Evolutionary conservation across 2,888 invertebrate genomes (phyloP), one percentile per base, ranked within the genome.

Genomic region (Marronus borbonicus): DNA sequence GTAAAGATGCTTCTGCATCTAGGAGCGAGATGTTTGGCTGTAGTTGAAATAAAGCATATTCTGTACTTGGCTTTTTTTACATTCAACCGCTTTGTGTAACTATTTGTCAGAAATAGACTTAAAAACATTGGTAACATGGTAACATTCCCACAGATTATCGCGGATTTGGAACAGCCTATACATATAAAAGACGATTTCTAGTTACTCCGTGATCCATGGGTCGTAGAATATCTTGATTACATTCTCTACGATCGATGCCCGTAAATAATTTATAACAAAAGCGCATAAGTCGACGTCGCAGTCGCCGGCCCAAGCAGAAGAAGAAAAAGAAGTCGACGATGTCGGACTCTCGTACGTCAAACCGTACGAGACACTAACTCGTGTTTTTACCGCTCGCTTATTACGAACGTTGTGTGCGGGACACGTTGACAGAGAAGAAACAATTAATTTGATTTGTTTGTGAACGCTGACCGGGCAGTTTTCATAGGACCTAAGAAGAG

Each of bases 361-460:
- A 68, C 64, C 65, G 28, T 64, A 70, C 62, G 80, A 81, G 82
- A 83, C 83, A 82, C 78, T 83, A 83, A 84, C 82, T 83, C 81
- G 81, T 81, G 82, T 83, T 83, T 84, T 84, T 83, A 83, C 78
- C 80, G 74, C 75, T 79, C 79, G 78, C 80, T 83, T 83, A 84
- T 82, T 83, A 82, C 82, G 81, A 60, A 80, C 80, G 81, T 79
- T 81, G 77, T 81, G 77, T 80, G 81, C 81, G 80, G 78, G 80
- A 80, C 77, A 78, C 80, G 77, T 39, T 78, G 78, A 65, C 78
- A 82, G 81, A 81, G 81, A 81, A 81, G 82, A 82, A 81, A 82
- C 81, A 83, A 83, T 82, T 83, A 83, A 84, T 80, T 83, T 84
- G 83, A 84, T 84, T 84, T 84, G 83, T 83, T 84, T 83, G 83